These are phyloP conservation scores for Amphiura filiformis DNA, from an alignment of 35 echinoderm and acorn worm species.

Conservation along the genomic window DNA sequence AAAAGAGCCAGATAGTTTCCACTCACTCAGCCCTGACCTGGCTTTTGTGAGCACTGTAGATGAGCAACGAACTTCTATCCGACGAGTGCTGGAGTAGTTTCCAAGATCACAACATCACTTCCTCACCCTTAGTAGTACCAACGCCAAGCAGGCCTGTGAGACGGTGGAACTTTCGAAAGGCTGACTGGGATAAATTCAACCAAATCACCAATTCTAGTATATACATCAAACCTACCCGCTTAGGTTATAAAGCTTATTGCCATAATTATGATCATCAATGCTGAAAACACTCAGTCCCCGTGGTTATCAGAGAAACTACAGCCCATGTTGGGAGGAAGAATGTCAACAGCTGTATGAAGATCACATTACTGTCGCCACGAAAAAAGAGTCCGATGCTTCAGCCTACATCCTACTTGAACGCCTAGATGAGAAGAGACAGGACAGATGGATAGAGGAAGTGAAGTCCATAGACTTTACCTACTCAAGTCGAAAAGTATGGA, in stretches of 20 bases:
- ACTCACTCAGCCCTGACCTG: no score
- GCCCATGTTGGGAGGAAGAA: not conserved
- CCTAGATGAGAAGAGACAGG: not conserved
- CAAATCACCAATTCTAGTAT: not conserved
- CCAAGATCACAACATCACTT: not conserved
- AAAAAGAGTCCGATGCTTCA: not conserved
- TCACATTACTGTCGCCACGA: not conserved
- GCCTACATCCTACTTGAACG: not conserved
- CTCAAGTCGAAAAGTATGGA: constrained; percentile 8
- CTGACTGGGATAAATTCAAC: not conserved
- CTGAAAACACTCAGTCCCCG: not conserved
- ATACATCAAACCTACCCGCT: not conserved
- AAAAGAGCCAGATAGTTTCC: no score
- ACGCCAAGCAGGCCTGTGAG: not conserved
- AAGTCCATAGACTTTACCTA: constrained; percentile 6
- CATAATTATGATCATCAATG: not conserved
- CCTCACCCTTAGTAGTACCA: not conserved
- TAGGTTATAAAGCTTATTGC: no score
- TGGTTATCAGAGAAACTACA: not conserved
- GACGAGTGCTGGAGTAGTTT: no score
- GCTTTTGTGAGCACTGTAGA: no score
- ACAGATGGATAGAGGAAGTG: not conserved
- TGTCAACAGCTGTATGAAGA: constrained; percentile 11
- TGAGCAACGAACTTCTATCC: no score
- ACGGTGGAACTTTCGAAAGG: constrained; percentile 10